phyloP scores from a whole-genome alignment of 1,140 invertebrate genomes.

The Asbolus verrucosus region DNA sequence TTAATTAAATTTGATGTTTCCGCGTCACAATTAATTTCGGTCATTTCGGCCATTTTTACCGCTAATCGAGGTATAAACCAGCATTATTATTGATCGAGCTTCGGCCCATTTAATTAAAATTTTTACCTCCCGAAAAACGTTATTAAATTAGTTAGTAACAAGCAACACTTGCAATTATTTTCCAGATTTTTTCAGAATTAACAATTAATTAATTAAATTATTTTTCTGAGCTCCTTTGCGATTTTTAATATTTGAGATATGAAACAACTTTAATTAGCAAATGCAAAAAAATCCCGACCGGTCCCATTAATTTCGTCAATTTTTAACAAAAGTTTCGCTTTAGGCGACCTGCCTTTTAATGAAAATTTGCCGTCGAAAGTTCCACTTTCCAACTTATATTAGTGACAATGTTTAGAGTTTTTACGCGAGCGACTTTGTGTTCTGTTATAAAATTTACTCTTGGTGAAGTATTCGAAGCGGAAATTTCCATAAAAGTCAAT shows the following conservation, averaged over 20 bases:
- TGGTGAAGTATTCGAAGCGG: neutral
- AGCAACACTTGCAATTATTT: no score
- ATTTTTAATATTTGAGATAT: no score
- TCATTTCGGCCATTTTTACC: neutral
- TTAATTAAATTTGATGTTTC: constrained; percentile 25
- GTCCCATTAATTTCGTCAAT: no score
- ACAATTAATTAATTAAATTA: no score
- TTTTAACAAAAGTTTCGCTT: no score
- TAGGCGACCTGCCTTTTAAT: neutral
- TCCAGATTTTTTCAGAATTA: no score
- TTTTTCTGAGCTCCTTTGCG: no score
- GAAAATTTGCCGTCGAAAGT: constrained; percentile 1
- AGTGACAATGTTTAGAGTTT: constrained; percentile 3
- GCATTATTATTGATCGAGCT: neutral
- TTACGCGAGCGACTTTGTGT: constrained; percentile 19
- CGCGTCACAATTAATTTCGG: constrained; percentile 11
- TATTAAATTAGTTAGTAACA: no score
- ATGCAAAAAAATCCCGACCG: no score
- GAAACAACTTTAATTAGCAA: no score
- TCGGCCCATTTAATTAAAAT: constrained; percentile 17
- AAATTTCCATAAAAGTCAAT: no score
- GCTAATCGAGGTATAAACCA: no score
- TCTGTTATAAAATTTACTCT: constrained; percentile 10
- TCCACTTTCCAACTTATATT: neutral
- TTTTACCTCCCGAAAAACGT: neutral